phyloP scores from a whole-genome alignment of 1,140 invertebrate genomes.

The Lepidostoma basale region DNA sequence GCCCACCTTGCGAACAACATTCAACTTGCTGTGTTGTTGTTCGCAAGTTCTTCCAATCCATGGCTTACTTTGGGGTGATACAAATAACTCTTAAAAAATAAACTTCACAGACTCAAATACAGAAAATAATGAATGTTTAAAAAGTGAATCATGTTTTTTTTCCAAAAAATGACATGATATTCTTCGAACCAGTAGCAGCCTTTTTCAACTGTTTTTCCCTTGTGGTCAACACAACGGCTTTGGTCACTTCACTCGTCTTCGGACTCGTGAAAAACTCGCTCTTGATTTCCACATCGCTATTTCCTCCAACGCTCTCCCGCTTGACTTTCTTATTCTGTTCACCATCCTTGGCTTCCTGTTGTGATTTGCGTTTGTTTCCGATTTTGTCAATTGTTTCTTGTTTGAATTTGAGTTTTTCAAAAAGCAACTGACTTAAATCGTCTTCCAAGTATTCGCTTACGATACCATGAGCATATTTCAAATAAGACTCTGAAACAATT shows the following conservation, averaged over 20 bases:
- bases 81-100: no score
- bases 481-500: constrained; percentile 64
- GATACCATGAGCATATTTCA: constrained; percentile 72
- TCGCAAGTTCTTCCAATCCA: no score
- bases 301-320: constrained; percentile 46
- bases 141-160: constrained; percentile 57
- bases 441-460: constrained; percentile 72
- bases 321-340: constrained; percentile 53
- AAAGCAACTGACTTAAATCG: constrained; percentile 66
- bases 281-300: constrained; percentile 12
- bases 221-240: constrained; percentile 59
- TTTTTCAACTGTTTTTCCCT: constrained; percentile 77
- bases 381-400: constrained; percentile 60
- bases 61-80: no score
- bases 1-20: no score
- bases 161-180: constrained; percentile 73
- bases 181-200: constrained; percentile 74
- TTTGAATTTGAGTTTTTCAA: constrained; percentile 66
- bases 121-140: no score
- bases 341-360: constrained; percentile 44
- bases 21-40: no score
- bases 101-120: no score
- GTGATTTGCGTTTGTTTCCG: constrained; percentile 66
- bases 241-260: constrained; percentile 46
- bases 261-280: constrained; percentile 22